These are phyloP conservation scores for Ascidia mentula DNA, from an alignment of 23 tunicate species.

Conservation along the genomic window DNA sequence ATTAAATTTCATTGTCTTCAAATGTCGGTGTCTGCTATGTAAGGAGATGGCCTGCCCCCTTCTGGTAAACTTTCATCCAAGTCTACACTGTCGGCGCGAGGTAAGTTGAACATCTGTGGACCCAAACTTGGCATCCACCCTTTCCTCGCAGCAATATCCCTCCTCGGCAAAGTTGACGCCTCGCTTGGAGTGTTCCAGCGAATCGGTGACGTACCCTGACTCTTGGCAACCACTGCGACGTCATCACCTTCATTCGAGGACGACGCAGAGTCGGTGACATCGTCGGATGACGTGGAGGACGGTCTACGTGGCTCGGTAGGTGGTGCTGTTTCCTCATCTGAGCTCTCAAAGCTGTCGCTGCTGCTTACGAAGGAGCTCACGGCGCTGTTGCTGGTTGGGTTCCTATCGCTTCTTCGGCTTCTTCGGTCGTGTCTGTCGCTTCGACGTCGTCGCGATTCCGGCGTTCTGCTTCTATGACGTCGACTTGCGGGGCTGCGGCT, in stretches of 20 bases:
- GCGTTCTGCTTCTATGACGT: slow-evolving; percentile 23
- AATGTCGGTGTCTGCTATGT: slow-evolving; percentile 32
- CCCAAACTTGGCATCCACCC: slow-evolving; percentile 98
- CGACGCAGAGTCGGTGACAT: background rate
- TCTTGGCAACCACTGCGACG: slow-evolving; percentile 4
- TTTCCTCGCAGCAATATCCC: slow-evolving; percentile 57
- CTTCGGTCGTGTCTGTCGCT: slow-evolving; percentile 6
- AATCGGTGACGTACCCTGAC: slow-evolving; percentile 81
- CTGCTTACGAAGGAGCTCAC: slow-evolving; percentile 19
- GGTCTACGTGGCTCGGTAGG: background rate
- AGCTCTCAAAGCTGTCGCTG: slow-evolving; percentile 31
- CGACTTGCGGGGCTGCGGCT: slow-evolving; percentile 7
- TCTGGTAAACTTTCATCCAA: slow-evolving; percentile 15
- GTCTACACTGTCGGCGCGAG: background rate
- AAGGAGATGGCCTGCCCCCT: slow-evolving; percentile 2
- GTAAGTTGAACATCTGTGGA: slow-evolving; percentile 79
- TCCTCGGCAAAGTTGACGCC: slow-evolving; percentile 7
- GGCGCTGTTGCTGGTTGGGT: slow-evolving; percentile 7
- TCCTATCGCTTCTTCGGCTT: background rate
- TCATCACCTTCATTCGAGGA: slow-evolving; percentile 3
- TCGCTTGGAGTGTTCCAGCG: slow-evolving; percentile 49
- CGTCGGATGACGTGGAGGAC: background rate
- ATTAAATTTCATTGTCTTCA: too few relatives aligned
- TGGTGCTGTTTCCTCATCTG: slow-evolving; percentile 9
- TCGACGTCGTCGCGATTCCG: slow-evolving; percentile 8